A percentile compares a stretch with the other conserved stretches of the same genome.
These are phyloP conservation scores for Ptiloglossa arizonensis DNA, from an alignment of 1,140 invertebrate species.

Conservation along the genomic window DNA sequence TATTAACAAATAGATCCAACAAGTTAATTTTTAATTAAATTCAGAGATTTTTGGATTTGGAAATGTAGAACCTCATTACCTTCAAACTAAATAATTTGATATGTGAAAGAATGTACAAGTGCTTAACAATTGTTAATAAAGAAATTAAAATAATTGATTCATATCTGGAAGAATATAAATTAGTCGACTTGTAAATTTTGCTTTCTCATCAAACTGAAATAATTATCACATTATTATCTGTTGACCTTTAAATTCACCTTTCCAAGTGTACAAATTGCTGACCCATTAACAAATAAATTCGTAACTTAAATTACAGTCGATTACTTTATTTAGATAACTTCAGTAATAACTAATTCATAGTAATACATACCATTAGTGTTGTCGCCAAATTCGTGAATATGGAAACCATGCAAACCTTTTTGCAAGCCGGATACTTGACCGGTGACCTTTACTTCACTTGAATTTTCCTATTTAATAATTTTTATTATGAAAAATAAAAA, in stretches of 20 bases:
- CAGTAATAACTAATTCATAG: neutral
- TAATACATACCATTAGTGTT: constrained; percentile 90
- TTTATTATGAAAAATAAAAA: constrained; percentile 3
- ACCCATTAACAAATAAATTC: neutral
- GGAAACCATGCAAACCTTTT: constrained; percentile 93
- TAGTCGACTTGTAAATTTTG: neutral
- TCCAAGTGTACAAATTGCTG: neutral
- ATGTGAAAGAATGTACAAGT: neutral
- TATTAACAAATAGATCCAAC: neutral
- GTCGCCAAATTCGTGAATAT: constrained; percentile 98
- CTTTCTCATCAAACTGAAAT: constrained; percentile 3
- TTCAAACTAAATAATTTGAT: neutral
- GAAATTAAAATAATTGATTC: neutral
- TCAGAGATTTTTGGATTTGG: neutral
- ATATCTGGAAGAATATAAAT: neutral
- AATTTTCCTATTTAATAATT: constrained; percentile 75
- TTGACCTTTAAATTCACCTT: constrained; percentile 6
- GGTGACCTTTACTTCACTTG: constrained; percentile 84
- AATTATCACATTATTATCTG: neutral
- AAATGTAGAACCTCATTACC: neutral
- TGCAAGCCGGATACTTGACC: constrained; percentile 88
- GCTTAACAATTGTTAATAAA: too few relatives aligned
- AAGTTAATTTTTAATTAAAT: neutral
- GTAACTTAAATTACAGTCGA: neutral
- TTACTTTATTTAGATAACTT: neutral